phyloP scores from a whole-genome alignment of 2,113 vertebrate species.

The Crypturellus undulatus region DNA sequence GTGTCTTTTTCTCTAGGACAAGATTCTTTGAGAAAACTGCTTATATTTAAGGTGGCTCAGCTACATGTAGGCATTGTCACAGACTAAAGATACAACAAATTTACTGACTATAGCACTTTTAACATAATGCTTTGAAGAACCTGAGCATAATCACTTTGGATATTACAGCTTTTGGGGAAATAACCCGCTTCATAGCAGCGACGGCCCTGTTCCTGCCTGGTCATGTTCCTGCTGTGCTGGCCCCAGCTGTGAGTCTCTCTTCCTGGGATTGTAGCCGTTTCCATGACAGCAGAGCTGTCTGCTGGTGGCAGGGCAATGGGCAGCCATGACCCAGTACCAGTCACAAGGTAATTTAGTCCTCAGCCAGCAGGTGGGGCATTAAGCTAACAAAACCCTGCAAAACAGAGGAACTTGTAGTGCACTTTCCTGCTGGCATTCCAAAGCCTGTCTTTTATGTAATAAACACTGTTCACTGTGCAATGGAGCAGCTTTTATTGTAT shows the following conservation, averaged over 20 bases:
- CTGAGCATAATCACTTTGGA: not conserved
- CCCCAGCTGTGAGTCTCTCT: conserved; percentile 31
- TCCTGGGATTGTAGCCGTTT: not conserved
- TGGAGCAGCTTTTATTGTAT: not conserved
- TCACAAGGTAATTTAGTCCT: conserved; percentile 20
- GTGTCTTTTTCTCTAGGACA: not conserved
- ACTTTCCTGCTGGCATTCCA: not conserved
- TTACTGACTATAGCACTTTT: not conserved
- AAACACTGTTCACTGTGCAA: not conserved
- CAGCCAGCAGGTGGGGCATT: conserved; percentile 72
- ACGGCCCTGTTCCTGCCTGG: not conserved
- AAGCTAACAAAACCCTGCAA: conserved; percentile 54
- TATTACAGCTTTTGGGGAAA: not conserved
- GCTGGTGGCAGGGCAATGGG: conserved; percentile 13
- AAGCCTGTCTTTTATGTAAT: not conserved
- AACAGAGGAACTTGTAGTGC: not conserved
- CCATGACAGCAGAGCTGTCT: conserved; percentile 33
- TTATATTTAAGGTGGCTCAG: not conserved
- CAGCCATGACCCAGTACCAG: not conserved
- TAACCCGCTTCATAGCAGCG: not conserved
- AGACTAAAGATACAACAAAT: not conserved
- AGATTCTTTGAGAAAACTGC: not conserved
- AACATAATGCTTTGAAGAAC: not conserved
- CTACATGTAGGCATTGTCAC: not conserved
- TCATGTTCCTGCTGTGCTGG: conserved; percentile 7